Percentiles rank a stretch among this genome's conserved stretches.
phyloP scores from a whole-genome alignment of 1,140 invertebrate species.

The Babylonia areolata region DNA sequence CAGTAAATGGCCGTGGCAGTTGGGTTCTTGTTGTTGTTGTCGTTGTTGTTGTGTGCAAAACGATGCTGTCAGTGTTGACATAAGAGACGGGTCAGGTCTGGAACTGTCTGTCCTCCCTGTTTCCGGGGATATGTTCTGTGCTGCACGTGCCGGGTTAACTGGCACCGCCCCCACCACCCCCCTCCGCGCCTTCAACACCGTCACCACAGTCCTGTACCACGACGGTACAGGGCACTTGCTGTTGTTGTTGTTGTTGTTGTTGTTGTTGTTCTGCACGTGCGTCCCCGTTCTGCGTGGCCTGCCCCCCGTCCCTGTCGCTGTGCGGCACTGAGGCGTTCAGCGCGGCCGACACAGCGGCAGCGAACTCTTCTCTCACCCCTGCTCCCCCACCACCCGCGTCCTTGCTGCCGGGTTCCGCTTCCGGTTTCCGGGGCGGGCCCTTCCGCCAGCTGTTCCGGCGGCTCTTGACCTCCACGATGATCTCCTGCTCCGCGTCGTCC shows the following conservation, averaged over 20 bases:
- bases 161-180: not conserved
- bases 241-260: no score
- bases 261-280: not conserved
- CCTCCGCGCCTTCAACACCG: not conserved
- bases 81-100: no score
- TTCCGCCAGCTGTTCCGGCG: constrained; percentile 8
- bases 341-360: not conserved
- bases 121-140: no score
- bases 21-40: no score
- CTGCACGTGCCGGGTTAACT: not conserved
- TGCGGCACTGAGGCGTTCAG: not conserved
- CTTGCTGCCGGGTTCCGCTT: not conserved
- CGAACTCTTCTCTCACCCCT: not conserved
- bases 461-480: not conserved
- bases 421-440: not conserved
- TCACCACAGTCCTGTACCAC: no score
- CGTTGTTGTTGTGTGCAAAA: no score
- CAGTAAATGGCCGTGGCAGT: no score
- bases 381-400: not conserved
- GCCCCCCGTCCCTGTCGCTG: not conserved
- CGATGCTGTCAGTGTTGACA: no score
- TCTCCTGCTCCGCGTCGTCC: not conserved
- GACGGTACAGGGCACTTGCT: no score
- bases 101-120: no score
- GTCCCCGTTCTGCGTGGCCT: not conserved